A percentile compares a stretch with the other conserved stretches of the same genome.
phyloP scores from a whole-genome alignment of 2,888 invertebrate species.

The Pollenia amentaria region DNA sequence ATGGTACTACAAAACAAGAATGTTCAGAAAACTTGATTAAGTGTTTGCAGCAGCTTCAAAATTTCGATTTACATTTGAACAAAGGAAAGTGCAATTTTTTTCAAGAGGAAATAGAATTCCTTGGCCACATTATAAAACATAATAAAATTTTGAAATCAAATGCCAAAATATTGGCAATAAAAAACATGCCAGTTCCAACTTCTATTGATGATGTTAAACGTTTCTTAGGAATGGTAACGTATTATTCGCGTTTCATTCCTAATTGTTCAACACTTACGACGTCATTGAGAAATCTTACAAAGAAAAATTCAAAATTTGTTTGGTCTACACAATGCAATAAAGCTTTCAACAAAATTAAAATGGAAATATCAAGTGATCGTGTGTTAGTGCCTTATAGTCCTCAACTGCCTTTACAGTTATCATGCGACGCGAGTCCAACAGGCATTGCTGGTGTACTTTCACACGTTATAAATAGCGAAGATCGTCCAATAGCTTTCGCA shows the following conservation, averaged over 20 bases:
- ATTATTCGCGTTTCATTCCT: conserved; percentile 69
- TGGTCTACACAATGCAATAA: conserved; percentile 65
- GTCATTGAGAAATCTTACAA: conserved; percentile 52
- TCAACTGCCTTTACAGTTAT: conserved; percentile 37
- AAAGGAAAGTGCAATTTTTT: conserved; percentile 55
- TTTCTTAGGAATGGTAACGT: conserved; percentile 69
- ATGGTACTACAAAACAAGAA: conserved; percentile 24
- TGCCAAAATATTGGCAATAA: conserved; percentile 61
- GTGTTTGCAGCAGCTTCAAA: conserved; percentile 35
- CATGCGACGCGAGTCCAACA: conserved; percentile 71
- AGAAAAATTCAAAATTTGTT: conserved; percentile 60
- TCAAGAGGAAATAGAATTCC: conserved; percentile 64
- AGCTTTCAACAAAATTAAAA: conserved; percentile 66
- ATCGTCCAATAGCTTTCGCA: conserved; percentile 60
- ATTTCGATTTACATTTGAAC: conserved; percentile 60
- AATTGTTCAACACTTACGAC: conserved; percentile 63
- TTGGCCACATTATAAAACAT: conserved; percentile 55
- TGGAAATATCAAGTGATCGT: conserved; percentile 43
- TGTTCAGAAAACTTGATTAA: conserved; percentile 47
- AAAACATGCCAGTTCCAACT: conserved; percentile 57
- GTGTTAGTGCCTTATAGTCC: conserved; percentile 66
- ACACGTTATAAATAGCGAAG: conserved; percentile 52
- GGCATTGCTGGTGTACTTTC: conserved; percentile 69
- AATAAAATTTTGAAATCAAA: background rate
- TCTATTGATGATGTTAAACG: conserved; percentile 64